Base-by-base conservation (phyloP, 2,797 vertebrate genomes). In the Sciaenops ocellatus region DNA sequence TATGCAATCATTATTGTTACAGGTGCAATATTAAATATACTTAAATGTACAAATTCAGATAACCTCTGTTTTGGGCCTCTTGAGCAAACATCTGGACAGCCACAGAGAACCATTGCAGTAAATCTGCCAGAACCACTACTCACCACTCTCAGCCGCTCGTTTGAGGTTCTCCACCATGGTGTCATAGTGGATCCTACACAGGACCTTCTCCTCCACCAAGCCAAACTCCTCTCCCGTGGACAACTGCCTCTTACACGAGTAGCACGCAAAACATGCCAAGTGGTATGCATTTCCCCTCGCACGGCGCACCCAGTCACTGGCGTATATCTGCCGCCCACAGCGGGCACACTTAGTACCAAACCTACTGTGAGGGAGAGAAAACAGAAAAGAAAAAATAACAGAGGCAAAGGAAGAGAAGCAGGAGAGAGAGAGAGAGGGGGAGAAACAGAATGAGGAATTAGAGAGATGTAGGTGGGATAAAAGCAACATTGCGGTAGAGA, bases 111-210 rank as follows among this genome's bases (percentile, higher is more conserved):
- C 62, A 22, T 4, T 28, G 41, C 24, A 22, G 26, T 13, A 28
- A 38, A 63, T 47, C 18, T 47, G 41, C 44, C 78, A 73, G 55
- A 75, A 62, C 56, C 56, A 18, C 24, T 20, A 82, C 96, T 24
- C 96, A 99, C 98, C 98, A 3, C 97, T 99, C 93, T 99, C 98
- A 0, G 98, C 98, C 0, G 98, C 98, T 18, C 98, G 93, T 87
- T 98, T 99, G 87, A 99, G 98, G 94, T 99, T 99, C 93, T 99
- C 98, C 76, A 99, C 97, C 98, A 99, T 99, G 90, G 98, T 99
- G 96, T 99, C 98, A 0, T 99, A 99, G 93, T 99, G 98, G 87
- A 99, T 98, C 89, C 98, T 95, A 85, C 98, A 99, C 72, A 99
- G 95, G 80, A 99, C 98, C 93, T 99, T 99, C 84, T 99, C 98